Evolutionary conservation across 2,797 vertebrate species (phyloP), one percentile per base, ranked within the genome.

Genomic region (Acipenser oxyrinchus): DNA sequence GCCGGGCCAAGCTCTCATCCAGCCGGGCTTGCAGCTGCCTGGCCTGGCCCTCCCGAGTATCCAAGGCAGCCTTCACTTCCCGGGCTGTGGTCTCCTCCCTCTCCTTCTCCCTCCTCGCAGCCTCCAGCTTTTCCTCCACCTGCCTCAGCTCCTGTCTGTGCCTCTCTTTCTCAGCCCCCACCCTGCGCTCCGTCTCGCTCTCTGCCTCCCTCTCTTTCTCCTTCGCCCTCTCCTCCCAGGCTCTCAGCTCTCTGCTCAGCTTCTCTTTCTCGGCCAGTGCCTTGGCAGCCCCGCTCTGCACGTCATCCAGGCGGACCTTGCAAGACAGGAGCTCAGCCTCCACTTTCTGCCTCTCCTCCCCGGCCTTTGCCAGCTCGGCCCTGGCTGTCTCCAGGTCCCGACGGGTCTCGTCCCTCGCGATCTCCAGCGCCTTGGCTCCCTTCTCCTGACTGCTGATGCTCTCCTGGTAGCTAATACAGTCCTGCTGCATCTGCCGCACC

Each of bases 401-500:
- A 12, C 75, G 80, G 66, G 92, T 84, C 73, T 95, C 93, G 2
- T 79, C 75, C 6, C 82, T 87, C 66, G 86, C 81, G 0, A 93
- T 87, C 75, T 93, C 88, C 66, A 95, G 78, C 1, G 89, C 88
- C 73, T 96, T 99, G 1, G 85, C 66, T 3, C 94, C 93, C 73
- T 82, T 91, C 49, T 89, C 91, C 67, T 98, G 80, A 61, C 90
- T 85, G 23, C 95, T 96, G 74, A 90, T 95, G 76, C 89, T 93
- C 78, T 97, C 96, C 78, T 98, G 96, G 82, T 91, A 95, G 69
- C 85, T 83, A 75, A 98, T 97, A 73, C 92, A 91, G 77, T 97
- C 94, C 66, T 85, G 95, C 79, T 98, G 97, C 71, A 98, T 84
- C 82, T 99, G 95, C 50, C 89, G 91, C 2, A 99, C 89, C 75